Evolutionary conservation across 2,113 vertebrate genomes (phyloP).

Genomic region (Myxocyprinus asiaticus): DNA sequence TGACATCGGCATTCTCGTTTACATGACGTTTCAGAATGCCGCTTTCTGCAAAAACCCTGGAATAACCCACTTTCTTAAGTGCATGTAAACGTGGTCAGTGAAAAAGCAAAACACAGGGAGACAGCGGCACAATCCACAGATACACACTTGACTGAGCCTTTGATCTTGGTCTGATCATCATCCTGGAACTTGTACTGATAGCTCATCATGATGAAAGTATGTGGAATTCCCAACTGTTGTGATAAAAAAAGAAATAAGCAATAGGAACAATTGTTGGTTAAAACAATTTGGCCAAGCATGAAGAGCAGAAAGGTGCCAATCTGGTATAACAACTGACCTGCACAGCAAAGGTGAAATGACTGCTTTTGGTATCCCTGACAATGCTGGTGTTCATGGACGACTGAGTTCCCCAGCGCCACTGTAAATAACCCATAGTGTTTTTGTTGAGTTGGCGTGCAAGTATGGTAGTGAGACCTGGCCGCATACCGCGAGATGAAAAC

Average conservation of each 20-base stretch:
- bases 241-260: constrained; percentile 41
- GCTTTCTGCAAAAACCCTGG: no score
- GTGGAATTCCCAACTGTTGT: constrained; percentile 91
- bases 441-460: constrained; percentile 93
- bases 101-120: background rate
- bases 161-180: constrained; percentile 94
- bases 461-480: constrained; percentile 87
- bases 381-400: constrained; percentile 97
- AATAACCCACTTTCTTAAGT: no score
- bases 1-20: no score
- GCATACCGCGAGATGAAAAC: constrained; percentile 89
- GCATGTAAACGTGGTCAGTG: no score
- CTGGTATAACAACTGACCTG: constrained; percentile 77
- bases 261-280: background rate
- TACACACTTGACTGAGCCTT: constrained; percentile 93
- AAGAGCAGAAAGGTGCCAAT: background rate
- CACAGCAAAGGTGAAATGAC: constrained; percentile 88
- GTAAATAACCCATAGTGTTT: constrained; percentile 97
- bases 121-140: background rate
- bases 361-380: constrained; percentile 93
- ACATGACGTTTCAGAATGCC: no score
- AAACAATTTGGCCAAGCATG: background rate
- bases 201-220: constrained; percentile 94
- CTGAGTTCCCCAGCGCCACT: constrained; percentile 96
- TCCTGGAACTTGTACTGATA: constrained; percentile 99